A percentile compares a stretch with the other conserved stretches of the same genome.
phyloP scores from a whole-genome alignment of 1,140 invertebrate species.

The Drosophila tristis region DNA sequence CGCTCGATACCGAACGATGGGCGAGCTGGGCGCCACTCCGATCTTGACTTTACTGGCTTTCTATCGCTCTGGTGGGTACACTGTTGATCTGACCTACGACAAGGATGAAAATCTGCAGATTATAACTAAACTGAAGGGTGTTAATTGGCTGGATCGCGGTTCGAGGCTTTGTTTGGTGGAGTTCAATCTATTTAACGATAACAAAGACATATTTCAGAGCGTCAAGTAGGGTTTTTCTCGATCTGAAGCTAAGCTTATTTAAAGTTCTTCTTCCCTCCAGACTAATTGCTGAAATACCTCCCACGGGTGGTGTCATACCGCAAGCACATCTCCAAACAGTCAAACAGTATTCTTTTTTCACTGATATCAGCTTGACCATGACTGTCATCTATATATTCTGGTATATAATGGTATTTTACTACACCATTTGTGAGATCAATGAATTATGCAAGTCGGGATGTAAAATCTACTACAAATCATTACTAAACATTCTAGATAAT shows the following conservation, averaged over 20 bases:
- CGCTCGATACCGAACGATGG: slow-evolving; percentile 35
- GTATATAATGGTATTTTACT: slow-evolving; percentile 68
- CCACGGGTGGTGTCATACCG: slow-evolving; percentile 70
- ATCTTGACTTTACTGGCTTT: slow-evolving; percentile 54
- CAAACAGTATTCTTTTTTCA: slow-evolving; percentile 58
- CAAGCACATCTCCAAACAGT: slow-evolving; percentile 68
- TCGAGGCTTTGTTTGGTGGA: slow-evolving; percentile 65
- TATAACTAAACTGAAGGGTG: slow-evolving; percentile 23
- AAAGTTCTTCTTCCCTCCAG: slow-evolving; percentile 26
- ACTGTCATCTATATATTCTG: slow-evolving; percentile 59
- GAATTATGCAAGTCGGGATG: slow-evolving; percentile 41
- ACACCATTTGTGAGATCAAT: slow-evolving; percentile 55
- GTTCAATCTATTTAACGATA: slow-evolving; percentile 72
- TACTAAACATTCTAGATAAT: slow-evolving; percentile 59
- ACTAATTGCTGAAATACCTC: slow-evolving; percentile 72
- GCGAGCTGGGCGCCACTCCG: slow-evolving; percentile 32
- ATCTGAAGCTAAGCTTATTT: not conserved
- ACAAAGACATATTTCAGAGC: slow-evolving; percentile 68
- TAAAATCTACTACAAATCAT: slow-evolving; percentile 38
- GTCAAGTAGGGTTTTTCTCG: slow-evolving; percentile 48
- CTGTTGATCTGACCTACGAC: slow-evolving; percentile 47
- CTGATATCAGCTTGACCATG: slow-evolving; percentile 47
- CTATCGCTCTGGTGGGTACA: slow-evolving; percentile 66
- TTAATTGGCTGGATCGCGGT: slow-evolving; percentile 70
- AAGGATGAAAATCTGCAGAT: slow-evolving; percentile 36